These are phyloP conservation scores for Tragelaphus buxtoni DNA, from an alignment of 2,113 vertebrate genomes.

Conservation along the genomic window DNA sequence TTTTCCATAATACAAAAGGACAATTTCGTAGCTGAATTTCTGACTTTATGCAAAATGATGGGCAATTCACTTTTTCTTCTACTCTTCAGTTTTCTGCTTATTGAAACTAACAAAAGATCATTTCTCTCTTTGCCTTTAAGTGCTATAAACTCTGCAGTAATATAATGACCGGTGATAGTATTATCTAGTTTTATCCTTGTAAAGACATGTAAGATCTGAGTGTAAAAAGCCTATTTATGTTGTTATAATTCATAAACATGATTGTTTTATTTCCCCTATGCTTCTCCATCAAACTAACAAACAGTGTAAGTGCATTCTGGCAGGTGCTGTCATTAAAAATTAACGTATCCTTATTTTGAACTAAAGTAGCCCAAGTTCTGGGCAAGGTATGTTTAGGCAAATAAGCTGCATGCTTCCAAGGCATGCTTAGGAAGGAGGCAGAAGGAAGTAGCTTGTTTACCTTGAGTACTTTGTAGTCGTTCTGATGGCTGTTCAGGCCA, in stretches of 20 bases:
- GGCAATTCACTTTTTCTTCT: not conserved
- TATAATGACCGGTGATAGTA: not conserved
- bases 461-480: not conserved
- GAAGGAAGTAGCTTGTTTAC: conserved; percentile 1
- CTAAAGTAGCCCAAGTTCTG: not conserved
- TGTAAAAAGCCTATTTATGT: not conserved
- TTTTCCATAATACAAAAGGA: not conserved
- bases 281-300: not conserved
- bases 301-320: not conserved
- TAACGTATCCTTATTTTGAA: not conserved
- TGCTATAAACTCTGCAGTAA: not conserved
- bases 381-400: not conserved
- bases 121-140: not conserved
- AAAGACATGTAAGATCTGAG: not conserved
- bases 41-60: not conserved
- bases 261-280: not conserved
- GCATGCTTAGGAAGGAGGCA: not conserved
- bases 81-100: not conserved
- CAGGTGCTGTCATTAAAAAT: not conserved
- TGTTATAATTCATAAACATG: not conserved
- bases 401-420: not conserved
- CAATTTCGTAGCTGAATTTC: not conserved
- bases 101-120: not conserved
- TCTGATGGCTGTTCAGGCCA: not conserved
- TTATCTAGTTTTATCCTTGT: not conserved